A percentile compares a stretch with the other conserved stretches of the same genome.
Conservation (phyloP, 2,888 invertebrate species). For the Microplitis deprimator region DNA sequence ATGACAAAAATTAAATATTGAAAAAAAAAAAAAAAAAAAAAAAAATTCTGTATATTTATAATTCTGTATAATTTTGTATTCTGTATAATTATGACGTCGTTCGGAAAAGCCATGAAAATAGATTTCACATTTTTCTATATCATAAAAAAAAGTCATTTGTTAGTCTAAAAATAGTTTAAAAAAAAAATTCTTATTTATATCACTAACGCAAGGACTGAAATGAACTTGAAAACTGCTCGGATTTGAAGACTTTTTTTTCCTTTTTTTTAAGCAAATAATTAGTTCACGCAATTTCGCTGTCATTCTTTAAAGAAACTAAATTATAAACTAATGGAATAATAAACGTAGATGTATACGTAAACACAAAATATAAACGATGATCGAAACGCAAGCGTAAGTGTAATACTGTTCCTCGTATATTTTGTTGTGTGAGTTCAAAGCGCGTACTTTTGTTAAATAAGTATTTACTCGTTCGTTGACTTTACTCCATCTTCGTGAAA, state of each 20-base stretch:
- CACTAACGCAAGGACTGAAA: too few species aligned
- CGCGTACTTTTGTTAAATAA: slow-evolving; percentile 23
- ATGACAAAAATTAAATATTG: too few species aligned
- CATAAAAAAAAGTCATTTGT: too few species aligned
- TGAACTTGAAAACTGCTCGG: too few species aligned
- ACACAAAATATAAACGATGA: neutral
- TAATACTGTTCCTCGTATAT: slow-evolving; percentile 12
- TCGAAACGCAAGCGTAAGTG: neutral
- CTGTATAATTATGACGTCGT: too few species aligned
- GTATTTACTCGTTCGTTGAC: slow-evolving; percentile 28
- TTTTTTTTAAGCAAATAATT: neutral
- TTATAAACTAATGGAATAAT: neutral
- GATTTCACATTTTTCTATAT: too few species aligned
- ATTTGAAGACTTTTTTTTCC: neutral
- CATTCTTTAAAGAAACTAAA: slow-evolving; percentile 4
- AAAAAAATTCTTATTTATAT: too few species aligned
- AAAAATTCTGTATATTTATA: too few species aligned
- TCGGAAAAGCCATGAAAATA: too few species aligned
- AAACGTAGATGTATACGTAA: slow-evolving; percentile 19
- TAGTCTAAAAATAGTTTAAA: too few species aligned
- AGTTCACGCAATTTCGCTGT: slow-evolving; percentile 1
- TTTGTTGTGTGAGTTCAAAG: slow-evolving; percentile 3
- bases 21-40: too few species aligned
- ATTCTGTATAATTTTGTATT: too few species aligned
- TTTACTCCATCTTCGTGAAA: neutral